phyloP scores from a whole-genome alignment of 2,113 vertebrate species.

The Heterocephalus glaber region DNA sequence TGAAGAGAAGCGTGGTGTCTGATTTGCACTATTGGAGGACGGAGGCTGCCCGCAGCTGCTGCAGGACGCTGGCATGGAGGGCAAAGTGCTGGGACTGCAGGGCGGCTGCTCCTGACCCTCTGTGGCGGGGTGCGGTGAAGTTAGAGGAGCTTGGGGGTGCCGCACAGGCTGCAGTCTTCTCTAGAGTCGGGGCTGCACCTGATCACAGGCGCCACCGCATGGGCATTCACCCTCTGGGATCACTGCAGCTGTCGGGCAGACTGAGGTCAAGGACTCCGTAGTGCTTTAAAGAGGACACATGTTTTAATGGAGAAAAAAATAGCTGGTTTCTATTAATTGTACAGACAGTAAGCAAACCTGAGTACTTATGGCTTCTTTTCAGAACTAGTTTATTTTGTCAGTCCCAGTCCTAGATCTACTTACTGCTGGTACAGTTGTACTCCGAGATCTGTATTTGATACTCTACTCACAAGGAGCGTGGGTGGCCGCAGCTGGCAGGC shows the following conservation, averaged over 20 bases:
- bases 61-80: slow-evolving; percentile 84
- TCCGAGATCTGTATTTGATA: slow-evolving; percentile 92
- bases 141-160: not conserved
- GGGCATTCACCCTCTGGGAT: slow-evolving; percentile 85
- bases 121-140: slow-evolving; percentile 54
- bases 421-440: slow-evolving; percentile 99
- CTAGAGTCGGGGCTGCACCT: slow-evolving; percentile 86
- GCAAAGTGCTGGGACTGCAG: slow-evolving; percentile 86
- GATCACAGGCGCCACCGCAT: slow-evolving; percentile 87
- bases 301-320: slow-evolving; percentile 90
- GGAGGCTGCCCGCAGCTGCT: slow-evolving; percentile 83
- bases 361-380: slow-evolving; percentile 92
- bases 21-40: slow-evolving; percentile 92
- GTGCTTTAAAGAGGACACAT: slow-evolving; percentile 90
- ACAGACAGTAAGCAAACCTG: slow-evolving; percentile 91
- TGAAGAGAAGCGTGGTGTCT: slow-evolving; percentile 91
- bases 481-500: slow-evolving; percentile 84
- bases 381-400: slow-evolving; percentile 93
- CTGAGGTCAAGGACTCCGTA: slow-evolving; percentile 89
- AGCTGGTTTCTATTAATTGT: slow-evolving; percentile 99
- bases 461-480: slow-evolving; percentile 86
- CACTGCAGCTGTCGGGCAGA: not conserved
- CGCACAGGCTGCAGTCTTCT: slow-evolving; percentile 83
- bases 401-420: slow-evolving; percentile 94
- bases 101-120: slow-evolving; percentile 82